A percentile compares a stretch with the other conserved stretches of the same genome.
phyloP scores from a whole-genome alignment of 2,797 vertebrate genomes.

The Sebastes matsubarae region DNA sequence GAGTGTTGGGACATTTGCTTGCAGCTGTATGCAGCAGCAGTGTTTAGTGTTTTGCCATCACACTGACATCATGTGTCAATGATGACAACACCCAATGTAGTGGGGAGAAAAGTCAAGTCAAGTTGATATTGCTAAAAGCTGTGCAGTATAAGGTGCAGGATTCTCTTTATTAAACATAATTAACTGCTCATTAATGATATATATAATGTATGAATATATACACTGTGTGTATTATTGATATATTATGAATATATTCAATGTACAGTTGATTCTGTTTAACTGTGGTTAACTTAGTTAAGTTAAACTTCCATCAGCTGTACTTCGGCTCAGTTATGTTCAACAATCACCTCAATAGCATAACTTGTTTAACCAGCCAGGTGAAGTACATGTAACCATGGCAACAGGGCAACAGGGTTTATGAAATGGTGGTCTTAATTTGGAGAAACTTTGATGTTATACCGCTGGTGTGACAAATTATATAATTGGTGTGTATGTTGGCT shows the following conservation, averaged over 20 bases:
- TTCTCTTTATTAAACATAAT: too few species aligned
- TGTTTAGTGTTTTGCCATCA: neutral
- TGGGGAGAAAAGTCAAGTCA: neutral
- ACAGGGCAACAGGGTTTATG: neutral
- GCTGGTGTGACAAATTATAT: neutral
- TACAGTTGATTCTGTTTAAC: neutral
- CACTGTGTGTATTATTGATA: neutral
- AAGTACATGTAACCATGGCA: neutral
- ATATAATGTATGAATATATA: neutral
- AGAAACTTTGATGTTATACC: neutral
- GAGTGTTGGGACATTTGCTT: too few species aligned
- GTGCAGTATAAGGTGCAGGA: neutral
- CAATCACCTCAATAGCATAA: neutral
- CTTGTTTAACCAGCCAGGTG: too few species aligned
- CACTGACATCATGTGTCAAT: neutral
- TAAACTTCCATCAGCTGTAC: neutral
- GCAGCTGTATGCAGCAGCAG: neutral
- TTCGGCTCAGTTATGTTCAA: neutral
- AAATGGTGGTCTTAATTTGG: neutral
- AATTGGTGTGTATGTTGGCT: neutral
- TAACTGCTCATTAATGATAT: neutral
- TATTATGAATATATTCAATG: neutral
- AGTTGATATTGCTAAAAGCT: neutral
- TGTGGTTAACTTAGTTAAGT: neutral
- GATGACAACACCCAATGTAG: neutral